Conservation (phyloP, 1,140 invertebrate genomes). For the Helicoverpa zea region DNA sequence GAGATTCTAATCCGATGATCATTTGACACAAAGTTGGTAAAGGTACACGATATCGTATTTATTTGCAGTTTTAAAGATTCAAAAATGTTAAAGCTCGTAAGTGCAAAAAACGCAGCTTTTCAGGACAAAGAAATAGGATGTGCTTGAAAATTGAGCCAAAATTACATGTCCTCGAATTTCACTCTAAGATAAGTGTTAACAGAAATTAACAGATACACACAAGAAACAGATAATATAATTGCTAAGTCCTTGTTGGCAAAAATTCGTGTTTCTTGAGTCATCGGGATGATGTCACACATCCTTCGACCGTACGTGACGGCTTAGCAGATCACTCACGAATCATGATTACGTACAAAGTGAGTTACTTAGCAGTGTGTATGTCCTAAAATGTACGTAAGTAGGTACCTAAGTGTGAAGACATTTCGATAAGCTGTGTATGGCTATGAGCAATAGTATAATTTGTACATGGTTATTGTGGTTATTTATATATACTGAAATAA, state of each 20-base stretch:
- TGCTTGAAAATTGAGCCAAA: too few species aligned
- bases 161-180: too few species aligned
- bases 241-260: constrained; percentile 24
- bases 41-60: too few species aligned
- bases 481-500: too few species aligned
- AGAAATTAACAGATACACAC: not conserved
- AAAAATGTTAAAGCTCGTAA: too few species aligned
- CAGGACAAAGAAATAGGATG: too few species aligned
- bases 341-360: not conserved
- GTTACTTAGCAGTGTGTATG: not conserved
- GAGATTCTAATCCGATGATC: too few species aligned
- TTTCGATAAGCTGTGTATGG: not conserved
- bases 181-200: too few species aligned
- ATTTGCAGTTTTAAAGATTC: too few species aligned
- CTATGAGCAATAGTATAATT: not conserved
- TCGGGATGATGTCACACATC: constrained; percentile 31
- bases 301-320: constrained; percentile 41
- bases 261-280: constrained; percentile 28
- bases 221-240: constrained; percentile 24
- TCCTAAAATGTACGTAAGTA: not conserved
- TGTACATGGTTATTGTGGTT: not conserved
- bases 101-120: too few species aligned
- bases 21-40: too few species aligned
- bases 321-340: constrained; percentile 18
- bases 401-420: not conserved